A percentile compares a stretch with the other conserved stretches of the same genome.
These are phyloP conservation scores for Pseudanteris insignis DNA, from an alignment of 2,888 invertebrate genomes.

Conservation along the genomic window DNA sequence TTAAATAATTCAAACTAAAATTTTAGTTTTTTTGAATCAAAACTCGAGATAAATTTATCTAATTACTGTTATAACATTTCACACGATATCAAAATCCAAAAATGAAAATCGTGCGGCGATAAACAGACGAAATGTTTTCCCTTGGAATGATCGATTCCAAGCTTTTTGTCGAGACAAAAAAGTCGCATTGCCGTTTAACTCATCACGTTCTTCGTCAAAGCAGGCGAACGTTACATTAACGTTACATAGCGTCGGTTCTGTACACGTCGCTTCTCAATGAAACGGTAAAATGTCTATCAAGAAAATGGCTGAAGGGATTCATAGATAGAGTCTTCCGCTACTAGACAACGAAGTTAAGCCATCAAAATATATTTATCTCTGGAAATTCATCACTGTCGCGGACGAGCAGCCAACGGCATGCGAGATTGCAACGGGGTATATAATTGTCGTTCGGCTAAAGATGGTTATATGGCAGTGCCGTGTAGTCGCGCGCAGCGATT, in stretches of 20 bases:
- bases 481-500: constrained; percentile 34
- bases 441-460: constrained; percentile 45
- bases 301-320: constrained; percentile 41
- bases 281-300: constrained; percentile 32
- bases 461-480: constrained; percentile 38
- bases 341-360: constrained; percentile 44
- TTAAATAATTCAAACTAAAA: no score
- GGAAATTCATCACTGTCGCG: constrained; percentile 43
- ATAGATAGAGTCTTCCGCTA: constrained; percentile 40
- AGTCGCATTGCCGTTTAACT: constrained; percentile 30
- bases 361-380: constrained; percentile 46
- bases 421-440: constrained; percentile 39
- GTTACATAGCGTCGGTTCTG: constrained; percentile 27
- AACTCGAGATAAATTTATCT: no score
- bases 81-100: no score
- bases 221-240: constrained; percentile 29
- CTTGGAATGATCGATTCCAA: no score
- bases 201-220: constrained; percentile 39
- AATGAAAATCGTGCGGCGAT: no score
- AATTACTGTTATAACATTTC: no score
- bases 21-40: no score
- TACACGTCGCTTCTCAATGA: constrained; percentile 31
- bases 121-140: no score
- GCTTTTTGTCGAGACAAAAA: no score
- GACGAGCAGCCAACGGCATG: constrained; percentile 31